These are phyloP conservation scores for Scaptomyza caliginosa DNA, from an alignment of 2,888 invertebrate species.

Conservation along the genomic window DNA sequence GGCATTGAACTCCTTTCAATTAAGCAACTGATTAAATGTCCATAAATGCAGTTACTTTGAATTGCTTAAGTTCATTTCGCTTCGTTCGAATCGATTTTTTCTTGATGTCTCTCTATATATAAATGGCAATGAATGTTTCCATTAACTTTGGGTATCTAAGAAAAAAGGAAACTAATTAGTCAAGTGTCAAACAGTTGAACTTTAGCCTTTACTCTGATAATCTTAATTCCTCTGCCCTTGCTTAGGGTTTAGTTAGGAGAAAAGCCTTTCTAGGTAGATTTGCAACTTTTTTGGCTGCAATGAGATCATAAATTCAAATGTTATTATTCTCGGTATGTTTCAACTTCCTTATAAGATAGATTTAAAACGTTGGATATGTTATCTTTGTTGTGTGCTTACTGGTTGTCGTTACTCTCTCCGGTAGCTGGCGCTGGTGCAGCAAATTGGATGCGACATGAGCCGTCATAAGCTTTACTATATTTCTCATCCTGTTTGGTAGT, in stretches of 20 bases:
- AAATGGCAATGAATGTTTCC: too few species aligned
- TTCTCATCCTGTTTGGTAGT: slow-evolving; percentile 29
- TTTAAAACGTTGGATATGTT: neutral
- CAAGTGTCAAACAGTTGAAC: too few species aligned
- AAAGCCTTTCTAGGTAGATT: too few species aligned
- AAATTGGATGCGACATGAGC: slow-evolving; percentile 34
- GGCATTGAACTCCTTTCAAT: neutral
- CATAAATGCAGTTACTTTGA: neutral
- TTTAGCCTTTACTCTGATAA: too few species aligned
- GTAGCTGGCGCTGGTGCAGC: slow-evolving; percentile 4
- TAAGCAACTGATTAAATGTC: slow-evolving; percentile 9
- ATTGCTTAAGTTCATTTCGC: neutral
- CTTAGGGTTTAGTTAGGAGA: too few species aligned
- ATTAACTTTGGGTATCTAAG: too few species aligned
- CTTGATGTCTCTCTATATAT: too few species aligned
- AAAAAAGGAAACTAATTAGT: too few species aligned
- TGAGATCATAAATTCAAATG: too few species aligned
- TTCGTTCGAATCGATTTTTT: too few species aligned
- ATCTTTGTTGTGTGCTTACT: neutral
- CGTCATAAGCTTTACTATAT: slow-evolving; percentile 32
- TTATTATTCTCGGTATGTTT: neutral
- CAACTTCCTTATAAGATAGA: neutral
- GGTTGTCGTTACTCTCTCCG: slow-evolving; percentile 9
- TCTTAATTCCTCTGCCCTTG: too few species aligned
- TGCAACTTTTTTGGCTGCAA: too few species aligned